A percentile compares a stretch with the other conserved stretches of the same genome.
Evolutionary conservation across 2,113 vertebrate genomes (phyloP).

Genomic region (Chionomys nivalis): DNA sequence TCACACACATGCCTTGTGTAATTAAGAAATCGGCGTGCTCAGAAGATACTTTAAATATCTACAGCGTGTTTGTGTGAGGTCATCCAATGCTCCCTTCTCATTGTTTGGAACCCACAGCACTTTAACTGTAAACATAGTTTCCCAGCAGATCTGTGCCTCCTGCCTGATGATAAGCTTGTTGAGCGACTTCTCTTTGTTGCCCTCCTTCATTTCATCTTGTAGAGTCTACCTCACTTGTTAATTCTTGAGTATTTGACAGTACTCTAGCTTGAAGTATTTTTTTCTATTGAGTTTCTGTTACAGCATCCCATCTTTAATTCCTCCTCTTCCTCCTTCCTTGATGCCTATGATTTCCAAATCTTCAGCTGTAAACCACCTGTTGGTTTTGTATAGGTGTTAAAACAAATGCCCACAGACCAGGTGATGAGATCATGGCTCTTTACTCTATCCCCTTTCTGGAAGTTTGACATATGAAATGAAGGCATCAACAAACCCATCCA

Average conservation of each 20-base stretch:
- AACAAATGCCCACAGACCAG: not conserved
- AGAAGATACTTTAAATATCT: not conserved
- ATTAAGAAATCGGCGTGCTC: not conserved
- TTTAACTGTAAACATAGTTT: not conserved
- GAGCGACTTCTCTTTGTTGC: not conserved
- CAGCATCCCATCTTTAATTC: not conserved
- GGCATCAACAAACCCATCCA: fast-evolving
- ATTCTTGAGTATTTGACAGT: not conserved
- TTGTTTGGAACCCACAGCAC: not conserved
- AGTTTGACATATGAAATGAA: not conserved
- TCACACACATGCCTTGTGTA: not conserved
- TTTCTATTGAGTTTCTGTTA: not conserved
- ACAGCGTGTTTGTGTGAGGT: not conserved
- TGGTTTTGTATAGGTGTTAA: not conserved
- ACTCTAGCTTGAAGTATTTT: not conserved
- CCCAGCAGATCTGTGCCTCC: not conserved
- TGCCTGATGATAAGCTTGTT: not conserved
- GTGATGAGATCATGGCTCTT: not conserved
- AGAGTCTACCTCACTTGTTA: not conserved
- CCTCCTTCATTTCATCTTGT: not conserved
- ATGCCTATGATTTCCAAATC: not conserved
- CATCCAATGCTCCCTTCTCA: not conserved
- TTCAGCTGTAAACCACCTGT: not conserved
- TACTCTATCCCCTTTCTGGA: not conserved
- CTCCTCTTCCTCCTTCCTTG: not conserved